A percentile compares a stretch with the other conserved stretches of the same genome.
Evolutionary conservation across 2,888 invertebrate species (phyloP).

Genomic region (Coremacera marginata): DNA sequence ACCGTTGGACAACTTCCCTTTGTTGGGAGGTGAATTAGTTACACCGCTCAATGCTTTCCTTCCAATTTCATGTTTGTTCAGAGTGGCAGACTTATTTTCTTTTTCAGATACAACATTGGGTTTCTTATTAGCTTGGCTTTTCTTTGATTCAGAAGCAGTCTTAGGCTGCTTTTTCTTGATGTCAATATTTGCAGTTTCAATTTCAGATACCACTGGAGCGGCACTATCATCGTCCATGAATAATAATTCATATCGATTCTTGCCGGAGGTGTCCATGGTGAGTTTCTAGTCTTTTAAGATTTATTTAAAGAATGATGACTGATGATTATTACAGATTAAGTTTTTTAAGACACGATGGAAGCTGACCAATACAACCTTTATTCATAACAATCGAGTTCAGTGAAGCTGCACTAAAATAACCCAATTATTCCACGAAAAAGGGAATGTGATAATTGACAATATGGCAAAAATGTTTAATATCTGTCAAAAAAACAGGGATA

Average conservation of each 20-base stretch:
- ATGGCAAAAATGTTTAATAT: no score
- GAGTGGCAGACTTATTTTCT: conserved; percentile 62
- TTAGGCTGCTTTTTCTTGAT: conserved; percentile 53
- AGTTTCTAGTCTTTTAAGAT: not conserved
- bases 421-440: conserved; percentile 1
- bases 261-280: conserved; percentile 62
- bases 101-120: conserved; percentile 56
- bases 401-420: conserved; percentile 20
- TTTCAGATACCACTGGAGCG: conserved; percentile 24
- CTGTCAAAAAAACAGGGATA: no score
- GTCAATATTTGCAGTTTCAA: conserved; percentile 48
- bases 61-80: conserved; percentile 56
- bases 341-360: not conserved
- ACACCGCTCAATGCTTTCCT: conserved; percentile 41
- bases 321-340: conserved; percentile 26
- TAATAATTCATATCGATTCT: conserved; percentile 67
- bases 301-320: not conserved
- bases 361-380: conserved; percentile 5
- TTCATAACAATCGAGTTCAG: conserved; percentile 24
- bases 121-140: conserved; percentile 35
- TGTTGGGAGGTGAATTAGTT: not conserved
- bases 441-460: conserved; percentile 15
- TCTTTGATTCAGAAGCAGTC: conserved; percentile 38
- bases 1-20: not conserved
- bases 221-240: conserved; percentile 63